Evolutionary conservation across 2,113 vertebrate species (phyloP), one percentile per base, ranked within the genome.

Genomic region (Poeciliopsis occidentalis): DNA sequence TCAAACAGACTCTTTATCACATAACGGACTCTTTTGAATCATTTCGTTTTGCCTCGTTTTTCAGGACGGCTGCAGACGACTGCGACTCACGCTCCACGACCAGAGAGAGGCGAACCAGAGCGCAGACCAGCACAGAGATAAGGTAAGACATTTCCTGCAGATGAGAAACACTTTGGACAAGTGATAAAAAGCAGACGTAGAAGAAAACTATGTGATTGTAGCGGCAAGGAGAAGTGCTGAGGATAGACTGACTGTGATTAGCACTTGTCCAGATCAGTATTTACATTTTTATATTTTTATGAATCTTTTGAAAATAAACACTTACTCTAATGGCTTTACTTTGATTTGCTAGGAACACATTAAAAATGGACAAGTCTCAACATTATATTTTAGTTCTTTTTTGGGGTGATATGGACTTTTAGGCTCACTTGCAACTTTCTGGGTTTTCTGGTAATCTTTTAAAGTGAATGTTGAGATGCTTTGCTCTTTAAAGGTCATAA

Each of bases 21-120:
- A 88, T 83, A 89, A 86, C 86, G 71, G 86, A 73, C 75, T 80
- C 73, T 86, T 83, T 90, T 78, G 60, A 34, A 73, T 88, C 75
- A 65, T 69, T 70, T 8, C 76, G 11, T 65, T 47, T 60, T 80
- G 62, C 68, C 71, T 8, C 76, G 8, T 63, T 47, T 60, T 80
- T 62, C 68, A 98, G 96, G 96, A 96, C 57, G 90, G 84, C 1
- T 88, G 94, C 88, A 94, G 95, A 77, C 83, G 95, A 57, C 92
- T 98, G 84, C 89, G 96, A 19, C 92, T 98, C 88, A 96, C 95
- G 3, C 95, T 98, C 24, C 95, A 95, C 11, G 89, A 95, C 72
- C 94, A 94, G 87, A 93, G 86, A 77, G 94, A 94, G 69, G 86
- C 85, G 0, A 85, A 83, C 1, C 85, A 87, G 15, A 78, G 90